Percentiles rank a stretch among this genome's conserved stretches.
Conservation (phyloP, 2,888 invertebrate genomes). For the Pegoplata infirma region DNA sequence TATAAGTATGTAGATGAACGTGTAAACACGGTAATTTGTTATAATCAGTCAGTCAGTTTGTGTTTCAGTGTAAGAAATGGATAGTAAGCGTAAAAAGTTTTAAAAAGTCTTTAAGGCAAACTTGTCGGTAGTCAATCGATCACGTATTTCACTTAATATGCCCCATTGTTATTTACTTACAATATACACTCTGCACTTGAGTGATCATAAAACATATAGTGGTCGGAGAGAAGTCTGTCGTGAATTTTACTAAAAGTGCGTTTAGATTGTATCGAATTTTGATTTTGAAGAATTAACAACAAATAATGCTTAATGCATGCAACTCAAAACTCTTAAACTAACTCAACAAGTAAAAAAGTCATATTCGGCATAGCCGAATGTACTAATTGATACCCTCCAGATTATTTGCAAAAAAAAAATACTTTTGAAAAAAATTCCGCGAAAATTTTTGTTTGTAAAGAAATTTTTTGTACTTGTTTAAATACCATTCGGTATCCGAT, state of each 20-base stretch:
- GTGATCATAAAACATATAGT: background rate
- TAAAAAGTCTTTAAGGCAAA: conserved; percentile 55
- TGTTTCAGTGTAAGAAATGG: background rate
- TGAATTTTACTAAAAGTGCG: background rate
- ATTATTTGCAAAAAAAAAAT: no score
- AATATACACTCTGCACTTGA: background rate
- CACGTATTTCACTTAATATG: conserved; percentile 68
- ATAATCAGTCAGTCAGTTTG: conserved; percentile 67
- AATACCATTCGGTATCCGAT: no score
- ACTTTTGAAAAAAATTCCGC: no score
- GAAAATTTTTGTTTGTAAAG: no score
- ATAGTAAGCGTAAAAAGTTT: conserved; percentile 29
- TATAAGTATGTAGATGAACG: conserved; percentile 38
- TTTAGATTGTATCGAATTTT: no score
- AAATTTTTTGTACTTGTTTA: no score
- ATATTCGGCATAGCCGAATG: no score
- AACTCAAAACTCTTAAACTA: no score
- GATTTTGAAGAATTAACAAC: no score
- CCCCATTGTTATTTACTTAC: conserved; percentile 47
- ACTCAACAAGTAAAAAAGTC: no score
- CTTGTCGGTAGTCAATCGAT: conserved; percentile 73
- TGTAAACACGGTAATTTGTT: conserved; percentile 60
- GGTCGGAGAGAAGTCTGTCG: background rate
- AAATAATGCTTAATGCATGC: no score
- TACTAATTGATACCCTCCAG: no score